Base-by-base conservation (phyloP, 1,140 invertebrate genomes). In the Mactra quadrangularis region DNA sequence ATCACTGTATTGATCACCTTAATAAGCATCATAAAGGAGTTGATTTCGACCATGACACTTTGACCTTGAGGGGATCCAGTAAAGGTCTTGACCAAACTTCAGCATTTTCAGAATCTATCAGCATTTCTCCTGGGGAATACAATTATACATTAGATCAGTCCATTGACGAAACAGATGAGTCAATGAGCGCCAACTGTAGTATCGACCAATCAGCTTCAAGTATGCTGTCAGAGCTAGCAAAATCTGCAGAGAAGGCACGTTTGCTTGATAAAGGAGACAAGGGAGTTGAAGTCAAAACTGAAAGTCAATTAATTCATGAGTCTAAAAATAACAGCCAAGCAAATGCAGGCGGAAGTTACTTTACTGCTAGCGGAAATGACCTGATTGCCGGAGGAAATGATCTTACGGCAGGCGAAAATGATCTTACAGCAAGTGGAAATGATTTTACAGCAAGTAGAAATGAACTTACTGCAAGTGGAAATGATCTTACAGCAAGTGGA, bases 1-100 rank as follows among this genome's bases (percentile, higher is more conserved):
- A 82, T 50, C 79, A 82, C 45, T 74, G 70, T 35, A 74, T 74
- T 0, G 79, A 82, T 66, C 79, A 82, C n/a, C 22, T 82, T 2
- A 74, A 82, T 38, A 82, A 82, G 45, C 79, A 82, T 64, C 79
- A 82, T 57, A 74, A 74, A 45, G 79, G 79, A n/a, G 79, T 74
- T 3, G 79, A 82, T 15, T 81, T 59, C 55, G 64, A 71, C 66
- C 77, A 45, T 29, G 77, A 81, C 41, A 41, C 77, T 15, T 64
- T 81, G 35, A 59, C 41, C 15, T n/a, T 81, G 22, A 55, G 45
- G 3, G 77, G 77, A 17, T 25, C 7, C 27, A 38, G 31, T 7
- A 45, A 47, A 33, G 45, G 52, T n/a, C 41, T 66, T 25, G 47
- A 81, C 1, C 64, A 81, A 2, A 1, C 45, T 1, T 38, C 77